Conservation (phyloP, 2,797 vertebrate genomes). For the Sebastes kiyomatsui region DNA sequence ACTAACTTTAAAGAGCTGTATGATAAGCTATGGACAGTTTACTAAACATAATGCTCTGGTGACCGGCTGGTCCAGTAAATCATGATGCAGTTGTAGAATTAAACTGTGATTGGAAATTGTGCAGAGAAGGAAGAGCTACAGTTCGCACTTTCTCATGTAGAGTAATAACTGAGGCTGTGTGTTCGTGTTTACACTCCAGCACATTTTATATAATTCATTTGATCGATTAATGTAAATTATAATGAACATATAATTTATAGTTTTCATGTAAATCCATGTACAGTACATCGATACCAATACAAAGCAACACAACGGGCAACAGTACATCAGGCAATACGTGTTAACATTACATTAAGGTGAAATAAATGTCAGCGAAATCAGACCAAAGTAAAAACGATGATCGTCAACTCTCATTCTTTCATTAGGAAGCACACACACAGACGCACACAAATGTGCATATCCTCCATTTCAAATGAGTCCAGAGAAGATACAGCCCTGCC, state of each 20-base stretch:
- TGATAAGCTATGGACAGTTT: slow-evolving; percentile 9
- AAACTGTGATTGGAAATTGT: neutral
- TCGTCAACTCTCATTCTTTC: neutral
- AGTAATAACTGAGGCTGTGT: neutral
- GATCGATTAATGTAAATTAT: neutral
- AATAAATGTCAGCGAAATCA: neutral
- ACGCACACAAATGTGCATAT: neutral
- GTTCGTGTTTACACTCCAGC: neutral
- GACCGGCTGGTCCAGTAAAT: neutral
- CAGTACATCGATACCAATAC: neutral
- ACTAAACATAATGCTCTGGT: slow-evolving; percentile 1
- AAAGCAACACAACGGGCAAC: neutral
- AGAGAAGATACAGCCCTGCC: slow-evolving; percentile 2
- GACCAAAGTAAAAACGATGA: neutral
- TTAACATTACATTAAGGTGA: neutral
- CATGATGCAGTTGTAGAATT: neutral
- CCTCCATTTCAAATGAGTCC: neutral
- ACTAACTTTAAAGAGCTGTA: slow-evolving; percentile 26
- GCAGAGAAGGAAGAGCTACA: neutral
- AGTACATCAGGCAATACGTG: neutral
- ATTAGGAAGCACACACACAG: neutral
- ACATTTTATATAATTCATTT: neutral
- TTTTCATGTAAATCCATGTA: neutral
- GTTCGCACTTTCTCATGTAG: neutral
- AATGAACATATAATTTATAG: neutral